Base-by-base conservation (phyloP, 2,113 vertebrate genomes). In the Myrmecophaga tridactyla region DNA sequence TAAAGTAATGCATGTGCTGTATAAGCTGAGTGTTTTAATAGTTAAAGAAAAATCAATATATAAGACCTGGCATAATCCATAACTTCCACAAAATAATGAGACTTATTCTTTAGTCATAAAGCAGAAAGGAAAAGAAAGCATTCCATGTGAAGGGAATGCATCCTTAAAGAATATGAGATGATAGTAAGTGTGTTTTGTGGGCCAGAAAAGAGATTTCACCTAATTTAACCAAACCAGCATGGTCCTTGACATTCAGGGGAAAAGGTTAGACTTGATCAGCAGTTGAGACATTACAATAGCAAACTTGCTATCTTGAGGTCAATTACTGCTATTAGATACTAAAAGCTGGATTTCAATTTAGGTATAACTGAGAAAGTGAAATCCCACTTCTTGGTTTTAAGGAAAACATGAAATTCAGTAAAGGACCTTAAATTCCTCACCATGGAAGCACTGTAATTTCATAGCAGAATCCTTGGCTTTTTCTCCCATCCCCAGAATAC, bases 321-420 rank as follows among this genome's bases (percentile, higher is more conserved):
- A 84, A 1, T 41, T 91, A 31, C 34, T 93, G 41, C 12, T 91
- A 13, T 72, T 91, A 88, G 43, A 89, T 60, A 72, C 39, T 86
- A 23, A 82, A 92, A 88, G 34, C 34, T 93, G 48, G 82, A 39
- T 81, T 78, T 90, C 46, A 91, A 0, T 48, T 77, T 87, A 78
- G 65, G 9, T 88, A 13, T 56, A 89, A 69, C 9, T 90, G n/a
- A 94, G 39, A 95, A 96, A 82, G 31, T 95, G 7, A 91, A 95
- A 77, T 88, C 15, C n/a, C 4, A 75, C 13, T 53, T 81, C 27
- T 76, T 81, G 46, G 6, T 51, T 78, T 95, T 76, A 81, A 31
- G 46, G 39, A 91, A 89, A 72, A 70, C 23, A 21, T 88, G n/a
- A 92, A 88, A 76, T 81, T 92, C 67, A 81, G 0, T 80, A 36